Evolutionary conservation across 2,113 vertebrate species (phyloP).

Genomic region (Rhagologus leucostigma): DNA sequence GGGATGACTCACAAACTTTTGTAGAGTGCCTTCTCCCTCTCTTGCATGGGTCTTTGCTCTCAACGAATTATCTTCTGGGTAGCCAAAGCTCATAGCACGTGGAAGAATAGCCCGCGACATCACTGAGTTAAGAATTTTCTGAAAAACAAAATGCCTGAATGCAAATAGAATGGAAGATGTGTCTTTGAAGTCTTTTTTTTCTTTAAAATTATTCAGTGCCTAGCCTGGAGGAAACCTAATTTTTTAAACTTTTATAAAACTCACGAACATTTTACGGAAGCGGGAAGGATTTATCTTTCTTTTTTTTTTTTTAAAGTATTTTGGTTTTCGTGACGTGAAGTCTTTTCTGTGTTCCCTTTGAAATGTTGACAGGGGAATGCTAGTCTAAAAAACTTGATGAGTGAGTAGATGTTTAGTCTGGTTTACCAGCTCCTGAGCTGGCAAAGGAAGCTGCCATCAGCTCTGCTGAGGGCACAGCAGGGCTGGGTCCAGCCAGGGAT

Average conservation of each 20-base stretch:
- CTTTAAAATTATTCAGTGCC: not conserved
- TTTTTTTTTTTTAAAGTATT: not conserved
- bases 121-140: not conserved
- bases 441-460: not conserved
- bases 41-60: not conserved
- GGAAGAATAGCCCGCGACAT: not conserved
- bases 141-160: conserved; percentile 7
- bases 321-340: not conserved
- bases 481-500: not conserved
- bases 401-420: not conserved
- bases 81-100: not conserved
- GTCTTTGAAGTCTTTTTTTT: conserved; percentile 24
- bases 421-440: not conserved
- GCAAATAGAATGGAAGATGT: not conserved
- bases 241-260: conserved; percentile 1
- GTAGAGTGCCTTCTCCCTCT: not conserved
- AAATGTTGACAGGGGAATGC: not conserved
- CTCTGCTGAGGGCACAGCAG: not conserved
- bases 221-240: conserved; percentile 13
- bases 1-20: not conserved
- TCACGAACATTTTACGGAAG: not conserved
- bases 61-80: not conserved
- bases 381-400: not conserved
- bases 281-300: rapidly evolving
- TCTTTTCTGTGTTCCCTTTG: not conserved